phyloP scores from a whole-genome alignment of 2,888 invertebrate genomes.

The Torymus texanus region DNA sequence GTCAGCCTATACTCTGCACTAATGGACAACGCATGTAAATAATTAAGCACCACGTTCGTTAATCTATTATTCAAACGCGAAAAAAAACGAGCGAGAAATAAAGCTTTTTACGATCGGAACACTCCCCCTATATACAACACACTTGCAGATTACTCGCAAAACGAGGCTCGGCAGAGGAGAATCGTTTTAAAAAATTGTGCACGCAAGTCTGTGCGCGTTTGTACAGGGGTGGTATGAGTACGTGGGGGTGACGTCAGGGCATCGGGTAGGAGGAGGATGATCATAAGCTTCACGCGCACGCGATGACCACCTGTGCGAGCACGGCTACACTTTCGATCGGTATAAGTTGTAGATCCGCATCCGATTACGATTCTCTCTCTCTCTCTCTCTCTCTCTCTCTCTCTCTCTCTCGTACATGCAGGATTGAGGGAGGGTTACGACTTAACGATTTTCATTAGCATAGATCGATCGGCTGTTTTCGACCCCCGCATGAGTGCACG shows the following conservation, averaged over 20 bases:
- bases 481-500: constrained; percentile 37
- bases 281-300: constrained; percentile 56
- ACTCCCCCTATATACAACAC: neutral
- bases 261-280: neutral
- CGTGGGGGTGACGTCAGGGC: constrained; percentile 42
- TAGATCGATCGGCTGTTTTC: constrained; percentile 70
- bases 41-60: neutral
- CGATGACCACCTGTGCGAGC: constrained; percentile 70
- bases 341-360: constrained; percentile 4
- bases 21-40: neutral
- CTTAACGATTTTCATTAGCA: constrained; percentile 72
- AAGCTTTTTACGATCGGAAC: constrained; percentile 38
- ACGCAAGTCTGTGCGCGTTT: neutral
- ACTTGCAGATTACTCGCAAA: neutral
- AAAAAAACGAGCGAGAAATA: constrained; percentile 14
- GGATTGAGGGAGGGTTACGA: constrained; percentile 67
- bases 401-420: constrained; percentile 1
- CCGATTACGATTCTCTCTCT: constrained; percentile 53
- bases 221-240: neutral
- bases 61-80: constrained; percentile 6
- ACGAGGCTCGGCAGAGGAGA: too few species aligned
- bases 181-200: neutral
- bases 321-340: constrained; percentile 63
- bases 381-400: constrained; percentile 38
- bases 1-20: too few species aligned